A percentile compares a stretch with the other conserved stretches of the same genome.
Evolutionary conservation across 2,113 vertebrate species (phyloP).

Genomic region (Pterocles gutturalis): DNA sequence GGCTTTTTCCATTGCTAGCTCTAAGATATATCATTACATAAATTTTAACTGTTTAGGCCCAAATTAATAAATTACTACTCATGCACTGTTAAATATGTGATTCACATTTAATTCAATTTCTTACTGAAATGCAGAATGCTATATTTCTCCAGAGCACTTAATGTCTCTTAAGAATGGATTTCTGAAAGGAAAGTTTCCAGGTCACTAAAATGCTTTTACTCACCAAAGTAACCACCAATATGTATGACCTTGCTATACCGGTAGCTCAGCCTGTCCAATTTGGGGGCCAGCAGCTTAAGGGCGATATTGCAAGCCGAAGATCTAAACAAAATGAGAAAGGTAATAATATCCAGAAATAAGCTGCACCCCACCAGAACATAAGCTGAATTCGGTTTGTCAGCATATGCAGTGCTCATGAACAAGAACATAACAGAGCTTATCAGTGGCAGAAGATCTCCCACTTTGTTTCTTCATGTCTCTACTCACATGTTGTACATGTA

Average conservation of each 20-base stretch:
- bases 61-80: not conserved
- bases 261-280: conserved; percentile 73
- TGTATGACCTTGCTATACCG: conserved; percentile 82
- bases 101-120: not conserved
- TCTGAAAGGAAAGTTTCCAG: not conserved
- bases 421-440: not conserved
- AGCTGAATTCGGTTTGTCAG: not conserved
- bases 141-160: not conserved
- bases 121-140: not conserved
- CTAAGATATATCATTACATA: not conserved
- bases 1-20: not conserved
- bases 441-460: not conserved
- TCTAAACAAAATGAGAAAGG: conserved; percentile 66
- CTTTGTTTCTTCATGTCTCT: not conserved
- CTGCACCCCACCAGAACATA: not conserved
- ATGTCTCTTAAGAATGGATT: not conserved
- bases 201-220: conserved; percentile 25
- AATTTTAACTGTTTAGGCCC: not conserved
- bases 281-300: conserved; percentile 80
- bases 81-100: not conserved
- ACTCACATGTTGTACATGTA: conserved; percentile 81
- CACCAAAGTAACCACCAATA: conserved; percentile 76
- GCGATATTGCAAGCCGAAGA: conserved; percentile 83
- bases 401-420: not conserved
- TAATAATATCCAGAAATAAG: not conserved